These are phyloP conservation scores for Origma solitaria DNA, from an alignment of 2,113 vertebrate genomes.

Conservation along the genomic window DNA sequence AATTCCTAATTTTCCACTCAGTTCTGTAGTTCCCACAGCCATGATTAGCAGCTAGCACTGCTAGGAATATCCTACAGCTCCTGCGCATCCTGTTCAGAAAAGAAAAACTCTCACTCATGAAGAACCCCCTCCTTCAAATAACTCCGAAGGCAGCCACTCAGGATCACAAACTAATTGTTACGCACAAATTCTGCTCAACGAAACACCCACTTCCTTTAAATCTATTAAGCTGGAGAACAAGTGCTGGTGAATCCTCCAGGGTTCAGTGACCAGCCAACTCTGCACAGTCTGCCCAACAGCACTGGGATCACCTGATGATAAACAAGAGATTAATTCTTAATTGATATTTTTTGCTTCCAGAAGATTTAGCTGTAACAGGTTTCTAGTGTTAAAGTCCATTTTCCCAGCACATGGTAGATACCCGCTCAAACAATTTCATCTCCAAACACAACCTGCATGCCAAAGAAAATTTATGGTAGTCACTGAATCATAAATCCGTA, in stretches of 20 bases:
- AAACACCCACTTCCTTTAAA: not conserved
- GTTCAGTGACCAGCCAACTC: not conserved
- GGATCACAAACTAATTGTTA: not conserved
- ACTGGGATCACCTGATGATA: not conserved
- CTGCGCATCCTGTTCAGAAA: not conserved
- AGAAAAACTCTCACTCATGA: not conserved
- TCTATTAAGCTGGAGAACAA: not conserved
- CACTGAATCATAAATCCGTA: fast-evolving
- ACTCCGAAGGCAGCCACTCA: not conserved
- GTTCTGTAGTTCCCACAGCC: not conserved
- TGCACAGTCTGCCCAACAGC: not conserved
- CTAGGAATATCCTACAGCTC: not conserved
- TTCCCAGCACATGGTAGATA: not conserved
- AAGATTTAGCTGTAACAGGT: not conserved
- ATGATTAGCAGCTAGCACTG: not conserved
- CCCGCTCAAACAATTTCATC: not conserved
- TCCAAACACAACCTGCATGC: not conserved
- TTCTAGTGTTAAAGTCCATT: not conserved
- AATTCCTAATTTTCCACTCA: not conserved
- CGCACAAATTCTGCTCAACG: not conserved
- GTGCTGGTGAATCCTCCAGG: not conserved
- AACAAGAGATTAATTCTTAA: not conserved
- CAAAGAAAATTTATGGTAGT: not conserved
- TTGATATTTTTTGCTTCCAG: not conserved
- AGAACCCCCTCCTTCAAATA: not conserved